Evolutionary conservation across 1,140 invertebrate genomes (phyloP), one percentile per base, ranked within the genome.

Genomic region (Meloidogyne chitwoodi): DNA sequence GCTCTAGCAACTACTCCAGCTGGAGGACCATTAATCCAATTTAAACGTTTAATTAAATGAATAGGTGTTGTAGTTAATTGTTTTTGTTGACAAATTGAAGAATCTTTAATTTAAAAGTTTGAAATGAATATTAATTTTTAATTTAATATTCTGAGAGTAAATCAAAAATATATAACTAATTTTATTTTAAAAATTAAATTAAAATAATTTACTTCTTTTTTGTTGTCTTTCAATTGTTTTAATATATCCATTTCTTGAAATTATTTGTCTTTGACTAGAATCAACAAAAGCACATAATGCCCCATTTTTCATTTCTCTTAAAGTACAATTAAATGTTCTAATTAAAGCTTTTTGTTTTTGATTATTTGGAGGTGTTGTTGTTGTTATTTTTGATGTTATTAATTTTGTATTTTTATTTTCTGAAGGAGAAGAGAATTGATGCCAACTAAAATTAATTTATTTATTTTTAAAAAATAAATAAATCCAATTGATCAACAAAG

Each of bases 271-370:
- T 38, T 73, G 71, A 38, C 56, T 73, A 64, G 38, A 63, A 64
- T 73, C 71, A 22, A 73, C 71, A 31, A 73, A 34, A 24, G 71
- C 71, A 73, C 71, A 73, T 29, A 61, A 73, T 31, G 71, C 71
- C 38, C 71, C 71, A 22, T 73, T 73, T 34, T 85, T 85, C 78
- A 85, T 82, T 76, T 83, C 83, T 14, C 83, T 27, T 19, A 83
- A 65, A n/a, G 82, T 77, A 74, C 69, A 83, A 63, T 83, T 83
- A 66, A 85, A 84, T 16, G 82, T 68, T 61, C 70, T 78, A 16
- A 67, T 68, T 68, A 83, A 77, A 2, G 79, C 68, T 61, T 71
- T 80, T 64, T 82, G 83, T 64, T 82, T 83, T 22, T 82, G 41
- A 63, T 74, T 80, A 31, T 41, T 80, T 56, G 19, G n/a, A 5